Evolutionary conservation across 2,113 vertebrate species (phyloP).

Genomic region (Phaethornis superciliosus): DNA sequence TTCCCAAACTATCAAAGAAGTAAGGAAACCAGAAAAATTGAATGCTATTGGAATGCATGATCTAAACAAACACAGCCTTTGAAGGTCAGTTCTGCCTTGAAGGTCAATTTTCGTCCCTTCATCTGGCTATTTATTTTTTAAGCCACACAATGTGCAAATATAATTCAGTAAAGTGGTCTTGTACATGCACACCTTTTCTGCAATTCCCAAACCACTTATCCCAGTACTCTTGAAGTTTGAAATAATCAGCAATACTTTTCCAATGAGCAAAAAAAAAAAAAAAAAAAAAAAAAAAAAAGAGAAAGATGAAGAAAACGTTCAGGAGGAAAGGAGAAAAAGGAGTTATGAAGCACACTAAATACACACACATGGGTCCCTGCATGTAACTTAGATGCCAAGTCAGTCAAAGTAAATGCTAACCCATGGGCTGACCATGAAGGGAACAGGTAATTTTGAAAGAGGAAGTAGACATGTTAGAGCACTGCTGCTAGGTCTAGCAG

Average conservation of each 20-base stretch:
- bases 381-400: background rate
- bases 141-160: background rate
- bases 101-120: background rate
- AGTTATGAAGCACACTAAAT: background rate
- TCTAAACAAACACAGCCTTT: background rate
- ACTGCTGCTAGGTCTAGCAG: background rate
- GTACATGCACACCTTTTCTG: rapidly evolving
- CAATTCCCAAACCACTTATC: background rate
- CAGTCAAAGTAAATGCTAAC: background rate
- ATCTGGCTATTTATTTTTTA: background rate
- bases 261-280: background rate
- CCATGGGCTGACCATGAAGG: background rate
- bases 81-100: background rate
- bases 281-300: background rate
- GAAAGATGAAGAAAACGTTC: background rate
- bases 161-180: background rate
- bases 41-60: background rate
- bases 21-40: background rate
- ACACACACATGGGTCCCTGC: background rate
- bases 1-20: background rate
- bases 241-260: background rate
- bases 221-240: background rate
- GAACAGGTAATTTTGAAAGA: background rate
- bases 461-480: background rate
- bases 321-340: background rate